phyloP scores from a whole-genome alignment of 2,797 vertebrate genomes.

The Thunnus albacares region DNA sequence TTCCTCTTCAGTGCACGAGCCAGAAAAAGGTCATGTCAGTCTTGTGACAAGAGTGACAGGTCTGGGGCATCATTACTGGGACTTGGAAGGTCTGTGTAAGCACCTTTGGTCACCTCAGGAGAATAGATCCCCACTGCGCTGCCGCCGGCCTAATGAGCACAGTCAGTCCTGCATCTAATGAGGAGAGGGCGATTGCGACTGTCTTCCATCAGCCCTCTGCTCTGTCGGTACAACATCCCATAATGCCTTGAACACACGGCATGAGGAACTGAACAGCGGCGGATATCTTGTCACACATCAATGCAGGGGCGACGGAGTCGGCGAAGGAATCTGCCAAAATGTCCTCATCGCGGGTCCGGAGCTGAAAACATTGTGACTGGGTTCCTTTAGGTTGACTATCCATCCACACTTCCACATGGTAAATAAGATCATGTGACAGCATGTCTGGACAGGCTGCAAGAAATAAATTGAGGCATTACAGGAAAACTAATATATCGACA shows the following conservation, averaged over 20 bases:
- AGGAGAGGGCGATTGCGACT: slow-evolving; percentile 68
- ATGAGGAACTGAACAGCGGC: slow-evolving; percentile 46
- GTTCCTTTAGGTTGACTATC: slow-evolving; percentile 21
- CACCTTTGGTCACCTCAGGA: slow-evolving; percentile 83
- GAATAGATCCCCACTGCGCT: slow-evolving; percentile 66
- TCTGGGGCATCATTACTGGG: slow-evolving; percentile 80
- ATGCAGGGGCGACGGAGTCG: not conserved
- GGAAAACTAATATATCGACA: slow-evolving; percentile 29
- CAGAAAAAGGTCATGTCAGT: slow-evolving; percentile 79
- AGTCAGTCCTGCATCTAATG: slow-evolving; percentile 74
- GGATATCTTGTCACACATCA: slow-evolving; percentile 63
- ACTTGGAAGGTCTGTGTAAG: slow-evolving; percentile 77
- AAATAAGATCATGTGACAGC: slow-evolving; percentile 24
- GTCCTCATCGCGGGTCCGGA: slow-evolving; percentile 29
- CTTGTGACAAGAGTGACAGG: slow-evolving; percentile 77
- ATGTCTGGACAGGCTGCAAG: slow-evolving; percentile 21
- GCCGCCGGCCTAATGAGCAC: slow-evolving; percentile 79
- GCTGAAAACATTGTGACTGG: slow-evolving; percentile 27
- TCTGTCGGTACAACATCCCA: slow-evolving; percentile 66
- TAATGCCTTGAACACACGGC: slow-evolving; percentile 65
- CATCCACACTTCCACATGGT: not conserved
- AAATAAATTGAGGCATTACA: slow-evolving; percentile 23
- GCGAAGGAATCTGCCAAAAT: slow-evolving; percentile 23
- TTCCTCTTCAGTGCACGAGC: slow-evolving; percentile 33
- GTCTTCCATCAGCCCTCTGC: slow-evolving; percentile 77